Evolutionary conservation across 1,140 invertebrate species (phyloP).

Genomic region (Caenorhabditis remanei): DNA sequence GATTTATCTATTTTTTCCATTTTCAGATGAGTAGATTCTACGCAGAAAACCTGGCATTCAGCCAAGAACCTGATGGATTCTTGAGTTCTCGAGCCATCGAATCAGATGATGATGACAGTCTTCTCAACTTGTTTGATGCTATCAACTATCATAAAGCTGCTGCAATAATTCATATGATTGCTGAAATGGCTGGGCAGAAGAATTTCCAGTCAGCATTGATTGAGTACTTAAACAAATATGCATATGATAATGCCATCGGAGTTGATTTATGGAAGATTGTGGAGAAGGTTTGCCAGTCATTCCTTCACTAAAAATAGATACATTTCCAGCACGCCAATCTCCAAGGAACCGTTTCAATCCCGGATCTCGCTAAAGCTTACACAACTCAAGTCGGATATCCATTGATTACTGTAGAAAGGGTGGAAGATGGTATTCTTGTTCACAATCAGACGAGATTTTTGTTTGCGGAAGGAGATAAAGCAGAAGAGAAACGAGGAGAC

Average conservation of each 20-base stretch:
- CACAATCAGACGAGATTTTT: slow-evolving; percentile 68
- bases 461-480: slow-evolving; percentile 64
- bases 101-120: slow-evolving; percentile 68
- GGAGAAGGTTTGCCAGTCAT: slow-evolving; percentile 64
- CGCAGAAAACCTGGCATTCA: slow-evolving; percentile 67
- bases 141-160: slow-evolving; percentile 73
- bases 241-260: slow-evolving; percentile 68
- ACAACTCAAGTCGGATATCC: slow-evolving; percentile 73
- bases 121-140: slow-evolving; percentile 70
- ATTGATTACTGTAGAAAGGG: slow-evolving; percentile 64
- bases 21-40: slow-evolving; percentile 71
- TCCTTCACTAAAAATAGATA: neutral
- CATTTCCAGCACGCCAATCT: slow-evolving; percentile 68
- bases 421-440: slow-evolving; percentile 63
- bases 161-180: slow-evolving; percentile 71
- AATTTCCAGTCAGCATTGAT: slow-evolving; percentile 68
- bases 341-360: slow-evolving; percentile 58
- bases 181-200: slow-evolving; percentile 66
- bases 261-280: slow-evolving; percentile 71
- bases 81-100: slow-evolving; percentile 69
- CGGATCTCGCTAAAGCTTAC: slow-evolving; percentile 68
- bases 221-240: slow-evolving; percentile 71
- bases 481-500: slow-evolving; percentile 60
- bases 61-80: slow-evolving; percentile 69
- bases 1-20: neutral